Evolutionary conservation across 2,113 vertebrate species (phyloP), one percentile per base, ranked within the genome.

Genomic region (Haemorhous mexicanus): DNA sequence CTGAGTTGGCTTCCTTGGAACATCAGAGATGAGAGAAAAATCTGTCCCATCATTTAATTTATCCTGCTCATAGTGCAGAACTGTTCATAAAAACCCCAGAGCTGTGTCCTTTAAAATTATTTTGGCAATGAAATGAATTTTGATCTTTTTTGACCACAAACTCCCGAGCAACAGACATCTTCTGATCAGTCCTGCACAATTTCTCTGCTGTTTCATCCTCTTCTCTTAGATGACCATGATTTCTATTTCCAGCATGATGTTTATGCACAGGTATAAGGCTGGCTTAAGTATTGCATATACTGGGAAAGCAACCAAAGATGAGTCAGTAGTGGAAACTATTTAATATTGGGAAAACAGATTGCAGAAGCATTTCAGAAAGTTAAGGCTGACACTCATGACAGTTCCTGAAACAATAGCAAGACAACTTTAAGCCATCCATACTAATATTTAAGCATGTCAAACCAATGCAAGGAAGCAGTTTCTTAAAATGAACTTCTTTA

Each of bases 251-350:
- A 93, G 33, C 43, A 24, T 84, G 43, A 18, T 94, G 74, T 80
- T 95, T 94, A 70, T 90, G 79, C 41, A 43, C 58, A 93, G 91
- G 79, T 96, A 85, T 55, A 74, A 88, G 83, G 56, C 64, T n/a
- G 68, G 86, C 79, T 70, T 90, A 85, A 91, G 59, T 67, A 47
- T 28, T 81, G 82, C 85, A 63, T 88, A 22, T 28, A 52, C 82
- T 92, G 93, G 94, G 93, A 96, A 88, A 59, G 56, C 52, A 83
- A 96, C 75, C 94, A 93, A 16, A 88, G 95, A 88, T 96, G 90
- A 96, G 82, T 80, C 95, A 93, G 68, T 94, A 92, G 44, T 94
- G 95, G 93, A 97, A 97, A 96, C 75, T 95, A 95, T 95, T 94
- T 95, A 67, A 94, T 90, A 86, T 63, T 69, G 64, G 13, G 82